These are phyloP conservation scores for Pipistrellus kuhlii DNA, from an alignment of 2,797 vertebrate species.

Conservation along the genomic window DNA sequence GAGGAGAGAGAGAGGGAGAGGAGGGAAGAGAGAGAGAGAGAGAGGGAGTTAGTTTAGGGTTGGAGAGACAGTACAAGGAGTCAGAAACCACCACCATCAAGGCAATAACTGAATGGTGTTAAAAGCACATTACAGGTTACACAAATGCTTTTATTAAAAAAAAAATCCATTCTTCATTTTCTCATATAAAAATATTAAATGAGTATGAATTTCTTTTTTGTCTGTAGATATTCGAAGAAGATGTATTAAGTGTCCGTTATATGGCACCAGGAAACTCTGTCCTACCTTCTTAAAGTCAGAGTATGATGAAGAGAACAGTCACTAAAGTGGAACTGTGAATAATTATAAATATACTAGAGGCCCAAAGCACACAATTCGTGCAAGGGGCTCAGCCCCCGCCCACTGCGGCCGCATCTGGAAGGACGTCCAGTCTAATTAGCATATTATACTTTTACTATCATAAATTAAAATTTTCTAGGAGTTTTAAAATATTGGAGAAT, in stretches of 20 bases:
- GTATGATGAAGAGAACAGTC: background rate
- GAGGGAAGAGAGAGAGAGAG: fast-evolving
- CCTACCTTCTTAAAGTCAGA: background rate
- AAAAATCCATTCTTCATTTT: background rate
- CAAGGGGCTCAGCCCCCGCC: too few relatives aligned
- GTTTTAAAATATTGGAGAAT: background rate
- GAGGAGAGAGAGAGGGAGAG: too few relatives aligned
- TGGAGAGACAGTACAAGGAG: background rate
- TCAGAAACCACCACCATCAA: background rate
- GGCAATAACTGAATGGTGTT: background rate
- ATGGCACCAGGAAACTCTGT: background rate
- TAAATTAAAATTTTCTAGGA: background rate
- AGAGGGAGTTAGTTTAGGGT: background rate
- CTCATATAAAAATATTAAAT: constrained; percentile 31
- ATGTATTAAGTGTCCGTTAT: background rate
- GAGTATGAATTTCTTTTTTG: constrained; percentile 11
- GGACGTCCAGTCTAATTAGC: too few relatives aligned
- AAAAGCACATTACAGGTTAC: background rate
- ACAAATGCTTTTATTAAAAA: background rate
- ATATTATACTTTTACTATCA: too few relatives aligned
- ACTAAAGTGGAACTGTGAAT: background rate
- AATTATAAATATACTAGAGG: background rate
- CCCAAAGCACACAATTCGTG: too few relatives aligned
- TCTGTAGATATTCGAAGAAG: background rate
- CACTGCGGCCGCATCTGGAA: too few relatives aligned